Evolutionary conservation across 2,888 invertebrate species (phyloP).

Genomic region (Melitaea athalia): DNA sequence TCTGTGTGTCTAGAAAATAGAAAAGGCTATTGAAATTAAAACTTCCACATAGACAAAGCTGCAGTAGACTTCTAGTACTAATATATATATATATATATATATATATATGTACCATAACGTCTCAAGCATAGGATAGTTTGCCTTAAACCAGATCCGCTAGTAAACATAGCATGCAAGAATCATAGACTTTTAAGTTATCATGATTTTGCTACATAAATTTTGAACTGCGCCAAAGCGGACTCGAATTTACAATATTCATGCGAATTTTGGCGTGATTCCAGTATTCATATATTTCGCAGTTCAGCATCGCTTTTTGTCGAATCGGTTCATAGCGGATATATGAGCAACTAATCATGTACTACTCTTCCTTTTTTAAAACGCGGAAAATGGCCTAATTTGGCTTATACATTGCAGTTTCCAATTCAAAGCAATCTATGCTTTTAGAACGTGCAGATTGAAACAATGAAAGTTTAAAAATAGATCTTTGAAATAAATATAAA

Average conservation of each 20-base stretch:
- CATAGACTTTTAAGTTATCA: conserved; percentile 33
- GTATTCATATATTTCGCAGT: conserved; percentile 25
- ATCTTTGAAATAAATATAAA: too few relatives aligned
- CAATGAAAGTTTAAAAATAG: too few relatives aligned
- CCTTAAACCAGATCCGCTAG: conserved; percentile 8
- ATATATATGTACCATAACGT: not conserved
- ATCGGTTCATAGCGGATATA: conserved; percentile 11
- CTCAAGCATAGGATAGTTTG: not conserved
- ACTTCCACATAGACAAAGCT: too few relatives aligned
- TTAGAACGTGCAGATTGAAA: too few relatives aligned
- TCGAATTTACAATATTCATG: conserved; percentile 38
- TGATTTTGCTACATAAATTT: conserved; percentile 39
- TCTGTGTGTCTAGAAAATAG: too few relatives aligned
- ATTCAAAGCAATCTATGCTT: not conserved
- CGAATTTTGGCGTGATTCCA: conserved; percentile 29
- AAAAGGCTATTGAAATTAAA: too few relatives aligned
- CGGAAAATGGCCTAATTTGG: not conserved
- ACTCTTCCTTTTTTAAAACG: not conserved
- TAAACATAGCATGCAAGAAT: conserved; percentile 27
- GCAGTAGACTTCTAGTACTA: not conserved
- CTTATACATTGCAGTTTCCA: not conserved
- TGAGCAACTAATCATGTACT: conserved; percentile 8
- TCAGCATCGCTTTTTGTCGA: conserved; percentile 24
- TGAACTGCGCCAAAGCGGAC: conserved; percentile 36
- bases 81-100: too few relatives aligned